phyloP scores from a whole-genome alignment of 2,888 invertebrate species.

The Exephanes ischioxanthus region DNA sequence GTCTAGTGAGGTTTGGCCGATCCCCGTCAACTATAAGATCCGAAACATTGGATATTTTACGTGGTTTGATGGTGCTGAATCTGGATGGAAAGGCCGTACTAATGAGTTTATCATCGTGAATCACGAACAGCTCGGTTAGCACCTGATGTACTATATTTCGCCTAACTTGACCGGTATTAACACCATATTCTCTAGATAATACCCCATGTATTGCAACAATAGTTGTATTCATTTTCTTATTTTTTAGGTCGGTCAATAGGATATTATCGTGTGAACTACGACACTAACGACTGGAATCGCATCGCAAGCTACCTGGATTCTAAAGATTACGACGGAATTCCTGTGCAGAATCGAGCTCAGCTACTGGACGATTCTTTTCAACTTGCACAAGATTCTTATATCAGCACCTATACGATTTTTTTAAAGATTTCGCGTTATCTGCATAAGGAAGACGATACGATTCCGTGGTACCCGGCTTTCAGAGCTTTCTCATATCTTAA shows the following conservation, averaged over 20 bases:
- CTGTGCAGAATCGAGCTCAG: conserved; percentile 85
- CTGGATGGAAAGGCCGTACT: conserved; percentile 69
- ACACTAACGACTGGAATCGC: conserved; percentile 81
- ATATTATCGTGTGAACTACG: conserved; percentile 84
- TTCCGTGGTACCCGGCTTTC: conserved; percentile 90
- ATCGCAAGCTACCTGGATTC: conserved; percentile 73
- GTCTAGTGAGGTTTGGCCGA: conserved; percentile 72
- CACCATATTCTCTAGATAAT: not conserved
- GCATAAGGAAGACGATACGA: conserved; percentile 87
- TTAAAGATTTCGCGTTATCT: conserved; percentile 86
- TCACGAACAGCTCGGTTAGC: conserved; percentile 87
- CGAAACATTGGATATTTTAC: not conserved
- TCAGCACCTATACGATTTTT: not conserved
- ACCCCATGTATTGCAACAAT: not conserved
- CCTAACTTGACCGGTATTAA: not conserved
- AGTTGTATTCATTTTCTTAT: not conserved
- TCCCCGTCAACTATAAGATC: conserved; percentile 71
- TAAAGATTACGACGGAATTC: conserved; percentile 75
- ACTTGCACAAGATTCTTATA: conserved; percentile 77
- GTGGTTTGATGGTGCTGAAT: not conserved
- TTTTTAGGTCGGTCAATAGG: conserved; percentile 69
- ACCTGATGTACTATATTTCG: not conserved
- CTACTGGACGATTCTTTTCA: conserved; percentile 86
- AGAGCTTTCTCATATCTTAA: conserved; percentile 84
- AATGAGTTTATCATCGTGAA: conserved; percentile 88